These are phyloP conservation scores for Menidia beryllina DNA, from an alignment of 2,113 vertebrate species.

Conservation along the genomic window DNA sequence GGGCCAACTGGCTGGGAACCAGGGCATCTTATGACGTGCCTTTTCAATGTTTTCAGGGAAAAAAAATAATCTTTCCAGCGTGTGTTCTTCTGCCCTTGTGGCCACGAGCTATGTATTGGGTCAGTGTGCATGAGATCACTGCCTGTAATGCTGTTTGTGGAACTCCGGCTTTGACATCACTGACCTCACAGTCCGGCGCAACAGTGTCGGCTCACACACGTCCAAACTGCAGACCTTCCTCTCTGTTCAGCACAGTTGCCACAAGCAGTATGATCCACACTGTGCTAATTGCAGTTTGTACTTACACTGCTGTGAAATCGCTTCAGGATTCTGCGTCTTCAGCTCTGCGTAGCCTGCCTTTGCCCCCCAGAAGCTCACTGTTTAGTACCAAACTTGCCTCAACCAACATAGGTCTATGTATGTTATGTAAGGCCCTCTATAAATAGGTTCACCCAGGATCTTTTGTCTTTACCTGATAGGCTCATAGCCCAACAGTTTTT, in stretches of 20 bases:
- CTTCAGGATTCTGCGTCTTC: constrained; percentile 46
- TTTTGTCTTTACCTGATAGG: constrained; percentile 90
- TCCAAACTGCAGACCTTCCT: constrained; percentile 43
- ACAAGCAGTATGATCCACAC: constrained; percentile 25
- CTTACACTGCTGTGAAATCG: constrained; percentile 42
- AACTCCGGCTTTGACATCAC: constrained; percentile 58
- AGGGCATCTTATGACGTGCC: constrained; percentile 37
- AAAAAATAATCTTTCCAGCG: constrained; percentile 2
- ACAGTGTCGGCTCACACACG: constrained; percentile 29
- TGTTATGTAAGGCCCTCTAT: constrained; percentile 86
- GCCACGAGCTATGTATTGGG: constrained; percentile 34
- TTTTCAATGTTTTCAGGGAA: no score
- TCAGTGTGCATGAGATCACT: constrained; percentile 49
- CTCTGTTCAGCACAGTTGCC: constrained; percentile 29
- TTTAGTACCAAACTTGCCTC: constrained; percentile 70
- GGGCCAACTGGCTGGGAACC: no score
- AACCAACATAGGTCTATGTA: constrained; percentile 77
- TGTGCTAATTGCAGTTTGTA: constrained; percentile 49
- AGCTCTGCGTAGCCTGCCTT: constrained; percentile 43
- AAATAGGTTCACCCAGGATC: constrained; percentile 86
- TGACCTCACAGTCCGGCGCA: constrained; percentile 57
- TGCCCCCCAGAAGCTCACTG: constrained; percentile 59
- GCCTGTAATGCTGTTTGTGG: constrained; percentile 43
- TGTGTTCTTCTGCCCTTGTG: constrained; percentile 31
- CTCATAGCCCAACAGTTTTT: constrained; percentile 86